These are phyloP conservation scores for Campoplex capitator DNA, from an alignment of 2,888 invertebrate genomes.

Conservation along the genomic window DNA sequence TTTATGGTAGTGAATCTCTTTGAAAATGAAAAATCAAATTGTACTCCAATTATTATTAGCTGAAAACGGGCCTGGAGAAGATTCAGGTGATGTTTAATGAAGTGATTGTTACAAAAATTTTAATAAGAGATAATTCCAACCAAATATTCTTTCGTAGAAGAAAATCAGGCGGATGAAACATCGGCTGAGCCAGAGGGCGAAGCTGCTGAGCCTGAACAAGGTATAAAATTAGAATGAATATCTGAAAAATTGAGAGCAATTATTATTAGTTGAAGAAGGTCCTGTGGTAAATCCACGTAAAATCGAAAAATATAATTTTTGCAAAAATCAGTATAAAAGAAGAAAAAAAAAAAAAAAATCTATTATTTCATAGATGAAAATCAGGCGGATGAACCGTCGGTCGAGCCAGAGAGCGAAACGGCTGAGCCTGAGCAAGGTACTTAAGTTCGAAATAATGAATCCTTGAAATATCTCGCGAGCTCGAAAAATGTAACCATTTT, in stretches of 20 bases:
- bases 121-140: not conserved
- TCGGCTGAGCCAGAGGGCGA: conserved; percentile 38
- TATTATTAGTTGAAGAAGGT: not conserved
- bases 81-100: not conserved
- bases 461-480: not conserved
- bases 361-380: not conserved
- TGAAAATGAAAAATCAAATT: not conserved
- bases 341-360: not conserved
- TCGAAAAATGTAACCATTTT: conserved; percentile 6
- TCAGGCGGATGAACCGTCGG: not conserved
- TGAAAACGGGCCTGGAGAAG: conserved; percentile 7
- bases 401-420: not conserved
- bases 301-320: not conserved
- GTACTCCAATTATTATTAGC: not conserved
- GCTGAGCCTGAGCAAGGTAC: conserved; percentile 4
- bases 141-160: conserved; percentile 54
- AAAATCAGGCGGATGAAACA: conserved; percentile 29
- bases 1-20: not conserved
- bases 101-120: not conserved
- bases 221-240: conserved; percentile 27
- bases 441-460: not conserved
- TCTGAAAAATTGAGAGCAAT: not conserved
- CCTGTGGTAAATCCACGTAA: not conserved
- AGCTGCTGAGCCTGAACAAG: conserved; percentile 35
- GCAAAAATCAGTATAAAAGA: not conserved